These are phyloP conservation scores for Encarsia formosa DNA, from an alignment of 2,888 invertebrate species.

Conservation along the genomic window DNA sequence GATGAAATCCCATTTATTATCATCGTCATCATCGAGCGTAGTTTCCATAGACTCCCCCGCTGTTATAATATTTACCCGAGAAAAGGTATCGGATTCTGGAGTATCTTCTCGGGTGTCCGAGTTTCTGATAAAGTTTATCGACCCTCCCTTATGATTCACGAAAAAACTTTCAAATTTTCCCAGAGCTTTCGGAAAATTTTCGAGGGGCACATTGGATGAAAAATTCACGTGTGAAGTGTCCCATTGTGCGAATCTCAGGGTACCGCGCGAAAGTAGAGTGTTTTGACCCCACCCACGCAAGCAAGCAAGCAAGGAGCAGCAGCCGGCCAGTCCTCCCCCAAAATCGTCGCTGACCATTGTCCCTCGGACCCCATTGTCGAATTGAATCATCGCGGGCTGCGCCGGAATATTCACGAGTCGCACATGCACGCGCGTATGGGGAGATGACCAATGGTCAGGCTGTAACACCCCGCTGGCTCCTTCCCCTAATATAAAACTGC, in stretches of 20 bases:
- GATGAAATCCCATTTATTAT: conserved; percentile 9
- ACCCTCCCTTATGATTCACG: no score
- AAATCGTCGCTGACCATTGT: background rate
- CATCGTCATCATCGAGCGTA: background rate
- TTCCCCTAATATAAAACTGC: background rate
- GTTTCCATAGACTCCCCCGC: background rate
- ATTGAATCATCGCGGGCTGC: conserved; percentile 46
- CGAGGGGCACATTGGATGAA: no score
- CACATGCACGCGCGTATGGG: background rate
- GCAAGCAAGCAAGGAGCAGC: background rate
- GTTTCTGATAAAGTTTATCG: no score
- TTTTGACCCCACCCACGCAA: conserved; percentile 25
- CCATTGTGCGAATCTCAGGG: no score
- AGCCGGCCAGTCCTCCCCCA: background rate
- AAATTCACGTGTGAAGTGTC: no score
- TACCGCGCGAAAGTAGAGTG: no score
- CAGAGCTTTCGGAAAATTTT: no score
- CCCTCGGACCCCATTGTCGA: conserved; percentile 41
- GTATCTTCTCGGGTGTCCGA: no score
- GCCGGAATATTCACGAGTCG: conserved; percentile 39
- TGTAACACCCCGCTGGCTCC: background rate
- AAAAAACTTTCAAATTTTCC: no score
- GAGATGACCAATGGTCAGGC: background rate
- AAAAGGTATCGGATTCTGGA: conserved; percentile 3
- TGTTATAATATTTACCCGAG: conserved; percentile 9